Percentiles rank a stretch among this genome's conserved stretches.
Evolutionary conservation across 2,113 vertebrate species (phyloP).

Genomic region (Prionailurus bengalensis): DNA sequence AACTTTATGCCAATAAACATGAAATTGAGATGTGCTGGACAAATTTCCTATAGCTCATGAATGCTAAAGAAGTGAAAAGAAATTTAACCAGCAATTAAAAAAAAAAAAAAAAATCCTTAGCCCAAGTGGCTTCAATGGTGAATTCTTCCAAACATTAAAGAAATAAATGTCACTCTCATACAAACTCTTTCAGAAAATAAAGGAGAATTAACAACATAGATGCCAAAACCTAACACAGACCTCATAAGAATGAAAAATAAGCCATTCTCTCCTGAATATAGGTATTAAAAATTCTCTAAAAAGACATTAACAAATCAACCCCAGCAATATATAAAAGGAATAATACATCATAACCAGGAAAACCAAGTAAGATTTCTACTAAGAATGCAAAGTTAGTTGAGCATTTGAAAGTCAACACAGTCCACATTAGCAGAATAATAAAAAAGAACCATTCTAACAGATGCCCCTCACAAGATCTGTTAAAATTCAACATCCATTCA

Average conservation of each 20-base stretch:
- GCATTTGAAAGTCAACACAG: neutral
- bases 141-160: neutral
- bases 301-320: neutral
- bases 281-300: neutral
- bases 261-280: neutral
- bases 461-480: neutral
- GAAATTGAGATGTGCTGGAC: conserved; percentile 1
- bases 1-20: neutral
- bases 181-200: conserved; percentile 16
- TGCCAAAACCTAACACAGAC: neutral
- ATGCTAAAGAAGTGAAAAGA: neutral
- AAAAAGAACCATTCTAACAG: neutral
- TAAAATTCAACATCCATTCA: neutral
- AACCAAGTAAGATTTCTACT: neutral
- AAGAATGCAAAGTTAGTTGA: neutral
- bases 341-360: neutral
- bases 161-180: neutral
- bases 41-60: conserved; percentile 31
- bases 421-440: neutral
- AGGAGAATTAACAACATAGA: conserved; percentile 1
- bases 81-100: conserved; percentile 8
- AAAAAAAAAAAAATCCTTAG: neutral
- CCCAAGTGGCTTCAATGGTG: neutral
- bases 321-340: neutral
- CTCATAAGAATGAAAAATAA: neutral